A percentile compares a stretch with the other conserved stretches of the same genome.
Evolutionary conservation across 2,113 vertebrate genomes (phyloP).

Genomic region (Suncus etruscus): DNA sequence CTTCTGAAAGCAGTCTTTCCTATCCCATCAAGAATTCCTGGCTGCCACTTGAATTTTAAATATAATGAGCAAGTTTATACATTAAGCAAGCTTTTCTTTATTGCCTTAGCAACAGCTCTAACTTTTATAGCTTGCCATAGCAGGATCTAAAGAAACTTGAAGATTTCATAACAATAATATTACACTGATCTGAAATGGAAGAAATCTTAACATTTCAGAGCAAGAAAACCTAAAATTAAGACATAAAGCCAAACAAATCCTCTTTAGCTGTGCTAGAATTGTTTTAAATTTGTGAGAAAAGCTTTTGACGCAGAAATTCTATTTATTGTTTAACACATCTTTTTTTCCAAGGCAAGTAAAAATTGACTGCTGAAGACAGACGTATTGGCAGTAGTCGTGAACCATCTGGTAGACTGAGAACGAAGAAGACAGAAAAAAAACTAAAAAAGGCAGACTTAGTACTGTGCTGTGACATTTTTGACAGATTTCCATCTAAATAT

Average conservation of each 20-base stretch:
- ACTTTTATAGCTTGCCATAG: constrained; percentile 55
- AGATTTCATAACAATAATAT: constrained; percentile 51
- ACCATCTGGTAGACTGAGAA: constrained; percentile 47
- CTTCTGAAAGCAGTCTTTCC: constrained; percentile 45
- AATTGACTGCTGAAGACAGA: not conserved
- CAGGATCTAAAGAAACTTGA: constrained; percentile 49
- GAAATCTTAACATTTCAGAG: constrained; percentile 57
- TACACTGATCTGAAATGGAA: constrained; percentile 52
- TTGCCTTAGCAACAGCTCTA: constrained; percentile 73
- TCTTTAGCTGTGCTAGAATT: not conserved
- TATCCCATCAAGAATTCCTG: constrained; percentile 45
- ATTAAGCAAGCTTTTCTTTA: constrained; percentile 73
- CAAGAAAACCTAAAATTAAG: constrained; percentile 55
- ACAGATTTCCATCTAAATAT: constrained; percentile 63
- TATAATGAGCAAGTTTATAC: constrained; percentile 76
- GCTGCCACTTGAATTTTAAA: constrained; percentile 71
- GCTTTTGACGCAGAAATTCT: not conserved
- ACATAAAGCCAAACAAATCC: constrained; percentile 14
- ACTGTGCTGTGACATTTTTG: constrained; percentile 54
- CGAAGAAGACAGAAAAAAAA: constrained; percentile 45
- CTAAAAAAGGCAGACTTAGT: not conserved
- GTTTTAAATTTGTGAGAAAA: not conserved
- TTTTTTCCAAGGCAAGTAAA: not conserved
- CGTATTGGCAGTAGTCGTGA: not conserved
- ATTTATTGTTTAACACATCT: constrained; percentile 28